Evolutionary conservation across 2,888 invertebrate genomes (phyloP).

Genomic region (Vandiemenella viatica): DNA sequence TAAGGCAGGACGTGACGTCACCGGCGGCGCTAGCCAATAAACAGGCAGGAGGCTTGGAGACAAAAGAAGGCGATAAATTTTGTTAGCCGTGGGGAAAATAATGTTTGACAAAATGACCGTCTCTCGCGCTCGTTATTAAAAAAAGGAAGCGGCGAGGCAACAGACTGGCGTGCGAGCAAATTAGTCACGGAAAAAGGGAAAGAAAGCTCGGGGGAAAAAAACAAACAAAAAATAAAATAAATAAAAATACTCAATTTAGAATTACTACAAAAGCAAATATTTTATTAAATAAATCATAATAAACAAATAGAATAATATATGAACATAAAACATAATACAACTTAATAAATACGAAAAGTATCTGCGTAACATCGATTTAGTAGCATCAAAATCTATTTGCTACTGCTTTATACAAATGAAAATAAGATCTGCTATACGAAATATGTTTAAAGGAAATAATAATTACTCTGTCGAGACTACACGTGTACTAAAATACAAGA

Average conservation of each 20-base stretch:
- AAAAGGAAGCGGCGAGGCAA: no score
- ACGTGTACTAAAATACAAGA: background rate
- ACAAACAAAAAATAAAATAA: background rate
- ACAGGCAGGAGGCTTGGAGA: background rate
- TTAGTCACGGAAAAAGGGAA: no score
- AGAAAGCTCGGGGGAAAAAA: background rate
- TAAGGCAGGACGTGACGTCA: constrained; percentile 2
- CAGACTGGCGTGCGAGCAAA: no score
- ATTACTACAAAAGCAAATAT: constrained; percentile 1
- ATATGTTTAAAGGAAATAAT: no score
- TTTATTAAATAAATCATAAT: constrained; percentile 1
- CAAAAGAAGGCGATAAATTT: constrained; percentile 5
- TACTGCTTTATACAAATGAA: no score
- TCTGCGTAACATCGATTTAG: no score
- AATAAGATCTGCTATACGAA: no score
- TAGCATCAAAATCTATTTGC: no score
- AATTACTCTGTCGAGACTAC: no score
- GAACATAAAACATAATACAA: background rate
- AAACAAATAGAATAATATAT: constrained; percentile 3
- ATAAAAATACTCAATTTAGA: constrained; percentile 1
- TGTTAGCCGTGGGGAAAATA: background rate
- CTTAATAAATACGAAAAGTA: constrained; percentile 1
- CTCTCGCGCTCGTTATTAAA: no score
- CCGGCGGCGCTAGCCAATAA: background rate
- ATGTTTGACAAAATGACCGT: no score